Conservation (phyloP, 2,797 vertebrate species). For the Sebastes matsubarae region DNA sequence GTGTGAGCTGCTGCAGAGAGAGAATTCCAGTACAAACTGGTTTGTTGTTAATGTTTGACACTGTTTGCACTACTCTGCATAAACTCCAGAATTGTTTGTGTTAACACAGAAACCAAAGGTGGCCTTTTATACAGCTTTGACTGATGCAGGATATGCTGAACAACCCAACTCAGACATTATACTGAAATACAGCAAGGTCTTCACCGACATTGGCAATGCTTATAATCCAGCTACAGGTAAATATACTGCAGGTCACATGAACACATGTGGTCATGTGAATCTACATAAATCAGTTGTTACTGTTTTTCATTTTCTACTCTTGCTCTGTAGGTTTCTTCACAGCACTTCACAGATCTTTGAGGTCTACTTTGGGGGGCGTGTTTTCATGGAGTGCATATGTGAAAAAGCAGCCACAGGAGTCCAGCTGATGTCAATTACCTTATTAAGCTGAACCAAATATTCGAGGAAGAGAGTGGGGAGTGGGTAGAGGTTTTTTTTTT, state of each 20-base stretch:
- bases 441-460: too few species aligned
- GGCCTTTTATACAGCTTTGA: conserved; percentile 3
- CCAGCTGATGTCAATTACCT: too few species aligned
- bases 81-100: neutral
- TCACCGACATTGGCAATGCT: conserved; percentile 11
- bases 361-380: too few species aligned
- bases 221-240: conserved; percentile 18
- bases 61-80: too few species aligned
- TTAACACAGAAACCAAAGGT: neutral
- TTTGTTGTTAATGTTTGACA: too few species aligned
- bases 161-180: neutral
- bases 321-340: conserved; percentile 6
- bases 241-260: neutral
- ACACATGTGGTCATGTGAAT: neutral
- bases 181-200: conserved; percentile 26
- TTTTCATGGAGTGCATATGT: too few species aligned
- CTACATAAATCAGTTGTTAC: neutral
- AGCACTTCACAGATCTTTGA: neutral
- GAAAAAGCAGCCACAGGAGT: too few species aligned
- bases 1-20: neutral
- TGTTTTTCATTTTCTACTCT: neutral
- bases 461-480: too few species aligned
- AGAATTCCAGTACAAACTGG: neutral
- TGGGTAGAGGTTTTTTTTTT: too few species aligned
- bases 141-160: neutral